Conservation (phyloP, 2,797 vertebrate genomes). For the Sebastes miniatus region DNA sequence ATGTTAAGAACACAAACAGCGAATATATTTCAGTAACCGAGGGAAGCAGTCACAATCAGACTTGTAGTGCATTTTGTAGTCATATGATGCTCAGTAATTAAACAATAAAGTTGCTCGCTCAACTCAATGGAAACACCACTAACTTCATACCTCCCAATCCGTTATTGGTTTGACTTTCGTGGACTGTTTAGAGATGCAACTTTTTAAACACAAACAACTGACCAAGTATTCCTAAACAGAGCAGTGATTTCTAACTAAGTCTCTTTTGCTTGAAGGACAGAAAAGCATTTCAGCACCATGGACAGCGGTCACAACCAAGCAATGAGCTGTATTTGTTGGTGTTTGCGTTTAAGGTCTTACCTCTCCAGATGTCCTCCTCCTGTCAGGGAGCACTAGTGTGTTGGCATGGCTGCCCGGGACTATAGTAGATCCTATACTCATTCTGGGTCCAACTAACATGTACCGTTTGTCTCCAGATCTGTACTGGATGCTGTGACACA, state of each 20-base stretch:
- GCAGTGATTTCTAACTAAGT: background rate
- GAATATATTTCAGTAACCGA: background rate
- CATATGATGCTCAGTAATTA: background rate
- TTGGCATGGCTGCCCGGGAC: slow-evolving; percentile 12
- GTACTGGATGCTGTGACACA: slow-evolving; percentile 60
- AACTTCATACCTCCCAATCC: background rate
- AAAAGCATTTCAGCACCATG: background rate
- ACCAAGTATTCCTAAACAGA: background rate
- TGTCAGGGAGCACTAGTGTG: background rate
- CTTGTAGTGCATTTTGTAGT: background rate
- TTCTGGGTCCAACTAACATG: slow-evolving; percentile 14
- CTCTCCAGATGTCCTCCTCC: slow-evolving; percentile 28
- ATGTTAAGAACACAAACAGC: background rate
- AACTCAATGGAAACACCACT: background rate
- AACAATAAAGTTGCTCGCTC: fast-evolving
- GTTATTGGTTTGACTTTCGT: fast-evolving
- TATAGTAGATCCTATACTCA: slow-evolving; percentile 18
- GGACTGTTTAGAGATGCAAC: background rate
- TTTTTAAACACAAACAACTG: background rate
- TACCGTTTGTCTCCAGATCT: slow-evolving; percentile 22
- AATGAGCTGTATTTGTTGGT: too few relatives aligned
- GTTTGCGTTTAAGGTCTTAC: slow-evolving; percentile 16
- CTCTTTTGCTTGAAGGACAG: background rate
- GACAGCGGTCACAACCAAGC: background rate
- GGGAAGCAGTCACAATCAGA: background rate